phyloP scores from a whole-genome alignment of 2,113 vertebrate genomes.

The Setophaga petechia region DNA sequence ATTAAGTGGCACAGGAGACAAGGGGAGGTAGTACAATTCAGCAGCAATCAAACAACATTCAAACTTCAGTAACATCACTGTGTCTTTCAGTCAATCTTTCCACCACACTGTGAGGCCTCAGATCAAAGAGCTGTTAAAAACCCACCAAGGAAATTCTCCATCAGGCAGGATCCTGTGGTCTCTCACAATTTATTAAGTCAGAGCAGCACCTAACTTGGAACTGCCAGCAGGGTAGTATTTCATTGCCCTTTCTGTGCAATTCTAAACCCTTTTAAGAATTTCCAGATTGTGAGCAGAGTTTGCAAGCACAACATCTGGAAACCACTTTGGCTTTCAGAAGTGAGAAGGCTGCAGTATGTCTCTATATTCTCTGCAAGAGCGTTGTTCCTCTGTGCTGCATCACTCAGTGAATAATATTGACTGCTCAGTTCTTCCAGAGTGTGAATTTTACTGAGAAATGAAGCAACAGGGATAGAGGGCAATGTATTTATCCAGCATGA shows the following conservation, averaged over 20 bases:
- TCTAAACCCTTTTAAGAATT: not conserved
- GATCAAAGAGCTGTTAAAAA: conserved; percentile 15
- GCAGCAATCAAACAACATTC: not conserved
- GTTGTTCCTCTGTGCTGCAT: not conserved
- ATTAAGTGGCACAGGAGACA: not conserved
- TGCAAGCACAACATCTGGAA: not conserved
- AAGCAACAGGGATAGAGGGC: not conserved
- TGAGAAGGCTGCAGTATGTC: not conserved
- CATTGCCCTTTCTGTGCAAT: not conserved
- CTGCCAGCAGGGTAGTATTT: not conserved
- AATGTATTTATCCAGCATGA: not conserved
- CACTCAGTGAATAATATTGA: not conserved
- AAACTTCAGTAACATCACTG: not conserved
- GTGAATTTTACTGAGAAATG: not conserved
- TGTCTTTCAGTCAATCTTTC: not conserved
- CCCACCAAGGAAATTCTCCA: not conserved
- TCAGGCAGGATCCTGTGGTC: not conserved
- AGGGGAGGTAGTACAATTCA: not conserved
- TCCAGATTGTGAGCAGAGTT: not conserved
- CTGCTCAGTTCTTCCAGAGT: not conserved
- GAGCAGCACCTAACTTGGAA: not conserved
- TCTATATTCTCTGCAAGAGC: not conserved
- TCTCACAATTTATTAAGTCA: not conserved
- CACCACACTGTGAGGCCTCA: not conserved
- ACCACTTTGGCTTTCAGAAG: not conserved